Evolutionary conservation across 2,797 vertebrate species (phyloP).

Genomic region (Mormyrus proboscirostris): DNA sequence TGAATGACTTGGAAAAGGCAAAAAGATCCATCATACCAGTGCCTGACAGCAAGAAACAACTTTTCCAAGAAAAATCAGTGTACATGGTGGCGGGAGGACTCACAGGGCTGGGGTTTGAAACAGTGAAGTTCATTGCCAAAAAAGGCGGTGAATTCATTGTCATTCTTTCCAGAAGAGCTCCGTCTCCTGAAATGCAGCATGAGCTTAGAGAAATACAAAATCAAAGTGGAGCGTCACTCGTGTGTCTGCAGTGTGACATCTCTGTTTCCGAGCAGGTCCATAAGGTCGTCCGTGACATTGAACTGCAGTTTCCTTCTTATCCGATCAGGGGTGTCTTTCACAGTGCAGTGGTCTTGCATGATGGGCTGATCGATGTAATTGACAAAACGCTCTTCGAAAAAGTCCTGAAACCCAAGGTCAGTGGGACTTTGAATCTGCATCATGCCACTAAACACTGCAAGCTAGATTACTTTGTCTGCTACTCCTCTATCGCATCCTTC

Average conservation of each 20-base stretch:
- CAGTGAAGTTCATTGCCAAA: slow-evolving; percentile 69
- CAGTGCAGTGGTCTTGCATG: slow-evolving; percentile 72
- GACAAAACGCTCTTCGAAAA: slow-evolving; percentile 60
- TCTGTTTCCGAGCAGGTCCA: slow-evolving; percentile 52
- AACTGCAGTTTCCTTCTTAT: slow-evolving; percentile 49
- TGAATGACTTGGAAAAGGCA: slow-evolving; percentile 39
- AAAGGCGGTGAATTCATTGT: slow-evolving; percentile 66
- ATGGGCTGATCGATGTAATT: slow-evolving; percentile 65
- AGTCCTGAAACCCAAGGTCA: slow-evolving; percentile 75
- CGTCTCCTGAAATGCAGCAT: slow-evolving; percentile 50
- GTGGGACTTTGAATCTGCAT: slow-evolving; percentile 75
- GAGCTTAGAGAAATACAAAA: slow-evolving; percentile 59
- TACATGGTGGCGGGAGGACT: slow-evolving; percentile 78
- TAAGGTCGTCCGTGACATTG: slow-evolving; percentile 56
- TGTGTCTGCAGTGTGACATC: slow-evolving; percentile 66
- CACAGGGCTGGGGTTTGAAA: slow-evolving; percentile 78
- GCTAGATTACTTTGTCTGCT: slow-evolving; percentile 81
- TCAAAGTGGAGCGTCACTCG: slow-evolving; percentile 45
- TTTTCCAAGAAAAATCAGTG: slow-evolving; percentile 63
- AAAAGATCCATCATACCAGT: slow-evolving; percentile 55
- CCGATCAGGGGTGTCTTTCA: slow-evolving; percentile 78
- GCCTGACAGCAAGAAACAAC: slow-evolving; percentile 29
- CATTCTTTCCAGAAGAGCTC: slow-evolving; percentile 67
- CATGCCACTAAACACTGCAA: slow-evolving; percentile 59
- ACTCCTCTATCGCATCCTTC: slow-evolving; percentile 75